Evolutionary conservation across 2,113 vertebrate genomes (phyloP), one percentile per base, ranked within the genome.

Genomic region (Proteles cristata): DNA sequence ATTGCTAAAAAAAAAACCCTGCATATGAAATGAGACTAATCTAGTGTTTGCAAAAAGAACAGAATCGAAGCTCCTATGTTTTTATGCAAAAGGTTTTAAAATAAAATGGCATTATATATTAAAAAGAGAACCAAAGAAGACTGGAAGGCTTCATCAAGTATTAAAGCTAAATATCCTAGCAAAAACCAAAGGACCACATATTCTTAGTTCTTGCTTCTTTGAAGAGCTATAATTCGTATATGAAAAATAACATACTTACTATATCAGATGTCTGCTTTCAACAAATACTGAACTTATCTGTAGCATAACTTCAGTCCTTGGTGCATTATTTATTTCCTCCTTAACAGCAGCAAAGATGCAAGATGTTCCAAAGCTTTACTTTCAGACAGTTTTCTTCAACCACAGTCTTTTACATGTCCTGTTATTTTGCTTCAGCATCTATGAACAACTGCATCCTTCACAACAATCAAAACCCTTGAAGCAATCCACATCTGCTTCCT

Each of bases 211-310:
- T 25, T 90, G 0, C 3, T 53, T 45, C n/a, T 45, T 89, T 69
- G 33, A 66, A 69, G 48, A 69, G 16, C 92, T 21, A 3, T 61
- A 15, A 25, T 21, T 93, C 26, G 4, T 14, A 92, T 58, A 85
- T 45, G n/a, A 95, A 98, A 84, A 96, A 97, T 86, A 91, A 9
- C 16, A 68, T 97, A 98, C 98, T 98, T 97, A 98, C 98, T 94
- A 31, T 26, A 33, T 31, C 84, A 88, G 96, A 61, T 48, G 96
- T 86, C 94, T 96, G 61, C 53, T 0, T 65, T 92, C 96, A 68
- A 66, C 48, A 86, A 97, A 63, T 0, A 71, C 65, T 23, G 93
- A 96, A 77, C 81, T 76, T 95, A 92, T 82, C 92, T 88, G 96
- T 26, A 93, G 82, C 71, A 74, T 35, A 69, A 61, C 93, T 96